Conservation (phyloP, 2,888 invertebrate genomes). For the Uloborus plumipes region DNA sequence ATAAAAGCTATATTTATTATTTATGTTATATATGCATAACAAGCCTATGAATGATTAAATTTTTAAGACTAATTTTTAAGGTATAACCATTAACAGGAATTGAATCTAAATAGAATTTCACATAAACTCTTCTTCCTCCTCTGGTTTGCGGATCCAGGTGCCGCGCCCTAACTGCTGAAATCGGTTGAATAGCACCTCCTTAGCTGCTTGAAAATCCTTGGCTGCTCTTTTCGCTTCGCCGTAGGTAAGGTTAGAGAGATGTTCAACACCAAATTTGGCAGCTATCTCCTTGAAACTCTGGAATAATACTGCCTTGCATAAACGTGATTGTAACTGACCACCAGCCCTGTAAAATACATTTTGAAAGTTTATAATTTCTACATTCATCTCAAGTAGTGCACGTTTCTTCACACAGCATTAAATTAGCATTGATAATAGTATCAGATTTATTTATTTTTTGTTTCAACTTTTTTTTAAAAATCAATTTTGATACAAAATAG, state of each 20-base stretch:
- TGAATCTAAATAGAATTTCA: conserved; percentile 50
- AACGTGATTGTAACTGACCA: conserved; percentile 60
- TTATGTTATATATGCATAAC: conserved; percentile 35
- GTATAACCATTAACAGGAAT: conserved; percentile 39
- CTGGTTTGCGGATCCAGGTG: conserved; percentile 72
- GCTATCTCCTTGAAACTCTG: conserved; percentile 64
- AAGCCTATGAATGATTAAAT: conserved; percentile 40
- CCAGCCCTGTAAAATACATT: conserved; percentile 45
- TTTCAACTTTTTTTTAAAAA: too few relatives aligned
- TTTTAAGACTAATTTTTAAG: conserved; percentile 48
- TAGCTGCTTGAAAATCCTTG: conserved; percentile 70
- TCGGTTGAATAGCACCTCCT: conserved; percentile 69
- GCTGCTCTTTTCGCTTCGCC: conserved; percentile 69
- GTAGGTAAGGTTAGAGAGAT: conserved; percentile 65
- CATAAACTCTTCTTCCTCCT: conserved; percentile 72
- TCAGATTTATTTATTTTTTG: too few relatives aligned
- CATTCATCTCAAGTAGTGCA: too few relatives aligned
- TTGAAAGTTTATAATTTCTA: background rate
- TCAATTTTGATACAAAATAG: too few relatives aligned
- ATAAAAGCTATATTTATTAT: conserved; percentile 33
- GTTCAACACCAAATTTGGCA: conserved; percentile 60
- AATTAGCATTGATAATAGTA: too few relatives aligned
- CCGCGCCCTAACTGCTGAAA: conserved; percentile 70
- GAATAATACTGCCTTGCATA: conserved; percentile 65
- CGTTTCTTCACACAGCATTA: too few relatives aligned